phyloP scores from a whole-genome alignment of 2,797 vertebrate genomes.

The Sebastes baramenuke region DNA sequence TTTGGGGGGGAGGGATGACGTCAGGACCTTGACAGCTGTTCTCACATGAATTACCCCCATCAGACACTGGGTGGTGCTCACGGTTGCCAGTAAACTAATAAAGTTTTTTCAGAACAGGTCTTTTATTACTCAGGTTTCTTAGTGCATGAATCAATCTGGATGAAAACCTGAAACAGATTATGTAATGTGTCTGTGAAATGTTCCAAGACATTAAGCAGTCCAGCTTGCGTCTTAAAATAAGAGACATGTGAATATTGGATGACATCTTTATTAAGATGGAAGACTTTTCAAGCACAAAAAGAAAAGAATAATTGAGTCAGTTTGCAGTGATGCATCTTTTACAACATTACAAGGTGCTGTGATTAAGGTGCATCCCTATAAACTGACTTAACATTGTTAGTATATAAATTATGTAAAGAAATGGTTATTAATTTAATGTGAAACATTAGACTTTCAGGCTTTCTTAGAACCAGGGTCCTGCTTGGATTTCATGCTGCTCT shows the following conservation, averaged over 20 bases:
- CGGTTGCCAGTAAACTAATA: not conserved
- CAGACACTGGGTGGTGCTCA: not conserved
- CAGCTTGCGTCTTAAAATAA: not conserved
- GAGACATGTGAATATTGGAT: not conserved
- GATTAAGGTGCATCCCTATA: not conserved
- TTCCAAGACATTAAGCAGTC: not conserved
- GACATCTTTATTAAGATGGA: constrained; percentile 19
- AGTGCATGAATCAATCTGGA: not conserved
- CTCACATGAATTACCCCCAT: not conserved
- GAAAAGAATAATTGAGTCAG: not conserved
- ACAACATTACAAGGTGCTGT: not conserved
- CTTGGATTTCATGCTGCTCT: not conserved
- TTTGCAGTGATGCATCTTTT: not conserved
- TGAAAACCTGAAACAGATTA: not conserved
- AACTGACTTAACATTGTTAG: not conserved
- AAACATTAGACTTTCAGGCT: not conserved
- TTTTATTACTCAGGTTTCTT: not conserved
- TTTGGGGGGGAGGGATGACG: not conserved
- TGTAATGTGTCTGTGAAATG: not conserved
- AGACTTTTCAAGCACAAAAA: not conserved
- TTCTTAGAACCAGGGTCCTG: rapidly evolving
- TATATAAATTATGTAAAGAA: not conserved
- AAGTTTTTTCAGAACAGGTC: not conserved
- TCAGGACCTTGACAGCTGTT: not conserved
- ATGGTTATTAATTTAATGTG: not conserved